These are phyloP conservation scores for Conomelus anceps DNA, from an alignment of 2,888 invertebrate genomes.

Conservation along the genomic window DNA sequence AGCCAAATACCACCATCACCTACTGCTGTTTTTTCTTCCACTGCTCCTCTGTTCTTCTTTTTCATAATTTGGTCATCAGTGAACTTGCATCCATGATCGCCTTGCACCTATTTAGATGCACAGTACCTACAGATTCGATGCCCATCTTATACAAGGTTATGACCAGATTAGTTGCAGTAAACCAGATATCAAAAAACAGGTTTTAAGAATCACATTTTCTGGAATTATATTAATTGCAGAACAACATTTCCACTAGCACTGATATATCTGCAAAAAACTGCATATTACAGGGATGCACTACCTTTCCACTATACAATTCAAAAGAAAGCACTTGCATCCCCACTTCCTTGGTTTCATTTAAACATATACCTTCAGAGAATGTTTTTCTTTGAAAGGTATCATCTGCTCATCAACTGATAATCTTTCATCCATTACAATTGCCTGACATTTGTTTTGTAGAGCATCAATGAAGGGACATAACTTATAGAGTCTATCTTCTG, in stretches of 20 bases:
- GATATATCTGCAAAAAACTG: too few species aligned
- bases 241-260: neutral
- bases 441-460: neutral
- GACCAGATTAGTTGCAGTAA: neutral
- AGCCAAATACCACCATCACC: neutral
- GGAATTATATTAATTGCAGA: neutral
- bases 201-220: neutral
- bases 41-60: neutral
- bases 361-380: conserved; percentile 2
- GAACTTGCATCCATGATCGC: neutral
- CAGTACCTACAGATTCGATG: neutral
- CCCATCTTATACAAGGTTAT: neutral
- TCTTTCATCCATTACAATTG: neutral
- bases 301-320: too few species aligned
- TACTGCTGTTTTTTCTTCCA: neutral
- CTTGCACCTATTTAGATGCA: neutral
- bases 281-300: neutral
- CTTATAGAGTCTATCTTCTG: neutral
- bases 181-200: conserved; percentile 1
- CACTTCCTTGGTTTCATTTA: neutral
- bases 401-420: too few species aligned
- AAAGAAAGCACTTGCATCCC: neutral
- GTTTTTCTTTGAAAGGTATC: neutral
- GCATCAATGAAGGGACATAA: neutral
- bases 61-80: neutral